These are phyloP conservation scores for Drosophila kanekoi DNA, from an alignment of 2,888 invertebrate genomes.

Conservation along the genomic window DNA sequence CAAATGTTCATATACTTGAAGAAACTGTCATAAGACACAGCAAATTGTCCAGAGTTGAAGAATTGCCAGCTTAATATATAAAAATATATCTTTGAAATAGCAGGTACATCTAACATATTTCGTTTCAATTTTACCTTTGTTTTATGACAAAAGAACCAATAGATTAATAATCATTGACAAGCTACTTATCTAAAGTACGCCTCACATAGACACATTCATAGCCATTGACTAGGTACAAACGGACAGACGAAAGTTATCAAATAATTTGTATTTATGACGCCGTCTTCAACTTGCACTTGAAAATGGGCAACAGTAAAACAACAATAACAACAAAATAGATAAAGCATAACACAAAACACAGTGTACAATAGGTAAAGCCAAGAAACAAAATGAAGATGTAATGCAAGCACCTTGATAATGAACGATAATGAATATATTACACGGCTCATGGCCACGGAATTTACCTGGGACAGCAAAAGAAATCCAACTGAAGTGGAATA, in stretches of 20 bases:
- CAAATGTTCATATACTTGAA: too few relatives aligned
- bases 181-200: conserved; percentile 14
- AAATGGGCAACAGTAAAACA: conserved; percentile 6
- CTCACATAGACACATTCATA: background rate
- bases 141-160: conserved; percentile 12
- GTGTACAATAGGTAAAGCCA: conserved; percentile 15
- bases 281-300: conserved; percentile 54
- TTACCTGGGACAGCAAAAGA: conserved; percentile 18
- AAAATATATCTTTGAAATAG: too few relatives aligned
- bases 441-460: conserved; percentile 47
- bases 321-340: conserved; percentile 18
- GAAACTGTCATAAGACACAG: too few relatives aligned
- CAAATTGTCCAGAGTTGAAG: too few relatives aligned
- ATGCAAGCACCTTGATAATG: conserved; percentile 67
- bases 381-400: conserved; percentile 29
- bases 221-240: background rate
- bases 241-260: conserved; percentile 34
- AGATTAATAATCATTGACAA: conserved; percentile 18
- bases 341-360: conserved; percentile 33
- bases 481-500: conserved; percentile 15
- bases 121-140: too few relatives aligned
- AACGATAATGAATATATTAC: conserved; percentile 69
- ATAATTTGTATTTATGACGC: conserved; percentile 48
- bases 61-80: too few relatives aligned
- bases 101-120: too few relatives aligned